Percentiles rank a stretch among this genome's conserved stretches.
Conservation (phyloP, 2,797 vertebrate genomes). For the Orientallactaga sibirica region DNA sequence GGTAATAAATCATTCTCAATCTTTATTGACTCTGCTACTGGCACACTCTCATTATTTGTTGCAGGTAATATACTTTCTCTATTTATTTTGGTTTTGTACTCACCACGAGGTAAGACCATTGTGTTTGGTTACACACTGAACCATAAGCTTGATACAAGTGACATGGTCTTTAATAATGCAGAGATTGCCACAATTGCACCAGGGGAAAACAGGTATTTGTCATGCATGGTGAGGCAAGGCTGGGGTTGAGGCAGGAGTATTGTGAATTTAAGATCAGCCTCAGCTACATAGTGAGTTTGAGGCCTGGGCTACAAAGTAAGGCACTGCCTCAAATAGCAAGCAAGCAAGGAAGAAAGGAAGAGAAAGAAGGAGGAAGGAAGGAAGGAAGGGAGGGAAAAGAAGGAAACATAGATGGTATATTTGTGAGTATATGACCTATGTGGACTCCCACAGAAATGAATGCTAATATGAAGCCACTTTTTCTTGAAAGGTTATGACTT, state of each 20-base stretch:
- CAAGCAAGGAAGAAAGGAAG: too few relatives aligned
- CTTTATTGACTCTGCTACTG: too few relatives aligned
- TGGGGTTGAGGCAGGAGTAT: too few relatives aligned
- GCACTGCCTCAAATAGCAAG: neutral
- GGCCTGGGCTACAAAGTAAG: neutral
- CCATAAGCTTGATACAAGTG: neutral
- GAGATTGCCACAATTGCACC: neutral
- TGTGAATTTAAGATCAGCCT: too few relatives aligned
- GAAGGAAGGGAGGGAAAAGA: neutral
- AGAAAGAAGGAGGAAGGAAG: too few relatives aligned
- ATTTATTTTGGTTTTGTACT: too few relatives aligned
- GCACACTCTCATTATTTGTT: too few relatives aligned
- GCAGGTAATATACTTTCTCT: too few relatives aligned
- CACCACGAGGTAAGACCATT: too few relatives aligned
- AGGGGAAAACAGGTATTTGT: neutral
- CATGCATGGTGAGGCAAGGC: too few relatives aligned
- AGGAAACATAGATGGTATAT: neutral
- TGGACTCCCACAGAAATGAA: neutral
- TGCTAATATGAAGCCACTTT: slow-evolving; percentile 6
- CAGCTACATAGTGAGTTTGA: neutral
- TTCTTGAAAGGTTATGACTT: slow-evolving; percentile 92
- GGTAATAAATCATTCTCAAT: too few relatives aligned
- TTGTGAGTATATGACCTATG: neutral
- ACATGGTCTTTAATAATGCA: neutral
- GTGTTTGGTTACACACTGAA: neutral